Conservation (phyloP, 2,888 invertebrate genomes). For the Amiota communis region DNA sequence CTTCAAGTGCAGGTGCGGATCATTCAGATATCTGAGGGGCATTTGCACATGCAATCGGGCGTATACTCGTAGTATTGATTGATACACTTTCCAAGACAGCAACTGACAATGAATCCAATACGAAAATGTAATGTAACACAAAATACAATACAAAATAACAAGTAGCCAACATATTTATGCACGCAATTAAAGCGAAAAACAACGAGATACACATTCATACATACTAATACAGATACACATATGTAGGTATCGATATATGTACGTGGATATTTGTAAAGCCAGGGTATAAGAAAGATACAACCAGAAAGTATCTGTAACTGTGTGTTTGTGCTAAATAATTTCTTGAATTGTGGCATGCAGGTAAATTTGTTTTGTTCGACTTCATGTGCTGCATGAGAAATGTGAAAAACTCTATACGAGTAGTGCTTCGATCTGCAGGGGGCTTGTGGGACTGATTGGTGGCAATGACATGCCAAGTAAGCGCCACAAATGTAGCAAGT, state of each 20-base stretch:
- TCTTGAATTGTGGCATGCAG: constrained; percentile 57
- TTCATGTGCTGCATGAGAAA: constrained; percentile 61
- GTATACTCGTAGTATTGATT: constrained; percentile 16
- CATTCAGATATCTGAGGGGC: background rate
- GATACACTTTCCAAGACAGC: constrained; percentile 19
- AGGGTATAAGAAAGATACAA: too few relatives aligned
- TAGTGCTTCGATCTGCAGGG: background rate
- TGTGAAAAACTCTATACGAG: constrained; percentile 30
- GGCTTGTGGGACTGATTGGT: background rate
- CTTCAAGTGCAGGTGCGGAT: constrained; percentile 7
- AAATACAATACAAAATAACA: constrained; percentile 1
- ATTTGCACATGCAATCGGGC: constrained; percentile 3
- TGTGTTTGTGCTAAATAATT: constrained; percentile 5
- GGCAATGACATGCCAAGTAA: background rate
- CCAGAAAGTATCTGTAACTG: too few relatives aligned
- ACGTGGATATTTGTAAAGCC: too few relatives aligned
- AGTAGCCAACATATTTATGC: constrained; percentile 57
- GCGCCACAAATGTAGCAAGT: constrained; percentile 28
- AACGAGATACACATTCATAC: background rate
- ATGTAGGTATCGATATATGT: background rate
- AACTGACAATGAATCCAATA: constrained; percentile 32
- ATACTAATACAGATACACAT: background rate
- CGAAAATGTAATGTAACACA: constrained; percentile 2
- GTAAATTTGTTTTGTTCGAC: constrained; percentile 57
- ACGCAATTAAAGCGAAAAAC: constrained; percentile 59